These are phyloP conservation scores for Hemithea aestivaria DNA, from an alignment of 2,888 invertebrate genomes.

Conservation along the genomic window DNA sequence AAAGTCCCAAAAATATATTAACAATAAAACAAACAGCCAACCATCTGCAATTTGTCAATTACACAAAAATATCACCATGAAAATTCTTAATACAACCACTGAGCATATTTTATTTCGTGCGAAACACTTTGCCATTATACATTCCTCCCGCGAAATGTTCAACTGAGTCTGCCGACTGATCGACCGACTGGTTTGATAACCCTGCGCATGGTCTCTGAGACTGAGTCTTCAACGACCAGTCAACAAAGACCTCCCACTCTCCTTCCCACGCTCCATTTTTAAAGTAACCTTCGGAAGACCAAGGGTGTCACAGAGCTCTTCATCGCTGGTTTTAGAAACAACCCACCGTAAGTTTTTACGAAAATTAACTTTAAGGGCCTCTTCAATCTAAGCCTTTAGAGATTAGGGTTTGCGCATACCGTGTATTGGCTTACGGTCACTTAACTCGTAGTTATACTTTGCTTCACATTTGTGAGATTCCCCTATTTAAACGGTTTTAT, in stretches of 20 bases:
- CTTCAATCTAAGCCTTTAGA: constrained; percentile 68
- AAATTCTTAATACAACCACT: constrained; percentile 45
- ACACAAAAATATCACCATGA: constrained; percentile 39
- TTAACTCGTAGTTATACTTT: too few species aligned
- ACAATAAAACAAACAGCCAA: constrained; percentile 32
- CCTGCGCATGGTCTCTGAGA: constrained; percentile 39
- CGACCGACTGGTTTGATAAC: constrained; percentile 36
- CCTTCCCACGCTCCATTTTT: constrained; percentile 23
- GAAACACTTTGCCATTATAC: constrained; percentile 49
- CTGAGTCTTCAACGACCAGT: constrained; percentile 37
- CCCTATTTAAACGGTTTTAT: too few species aligned
- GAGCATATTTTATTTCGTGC: constrained; percentile 66
- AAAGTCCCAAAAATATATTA: constrained; percentile 12
- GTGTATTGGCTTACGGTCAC: constrained; percentile 13
- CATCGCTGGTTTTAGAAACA: constrained; percentile 36
- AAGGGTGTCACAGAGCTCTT: constrained; percentile 30
- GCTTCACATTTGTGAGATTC: too few species aligned
- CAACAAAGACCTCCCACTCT: constrained; percentile 37
- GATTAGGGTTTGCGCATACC: constrained; percentile 60
- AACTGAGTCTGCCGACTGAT: constrained; percentile 40
- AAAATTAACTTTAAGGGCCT: constrained; percentile 72
- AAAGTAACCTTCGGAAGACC: constrained; percentile 17
- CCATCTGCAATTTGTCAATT: constrained; percentile 57
- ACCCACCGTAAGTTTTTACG: constrained; percentile 70
- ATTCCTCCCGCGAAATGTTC: constrained; percentile 44